These are phyloP conservation scores for Prionailurus bengalensis DNA, from an alignment of 2,113 vertebrate genomes.

Conservation along the genomic window DNA sequence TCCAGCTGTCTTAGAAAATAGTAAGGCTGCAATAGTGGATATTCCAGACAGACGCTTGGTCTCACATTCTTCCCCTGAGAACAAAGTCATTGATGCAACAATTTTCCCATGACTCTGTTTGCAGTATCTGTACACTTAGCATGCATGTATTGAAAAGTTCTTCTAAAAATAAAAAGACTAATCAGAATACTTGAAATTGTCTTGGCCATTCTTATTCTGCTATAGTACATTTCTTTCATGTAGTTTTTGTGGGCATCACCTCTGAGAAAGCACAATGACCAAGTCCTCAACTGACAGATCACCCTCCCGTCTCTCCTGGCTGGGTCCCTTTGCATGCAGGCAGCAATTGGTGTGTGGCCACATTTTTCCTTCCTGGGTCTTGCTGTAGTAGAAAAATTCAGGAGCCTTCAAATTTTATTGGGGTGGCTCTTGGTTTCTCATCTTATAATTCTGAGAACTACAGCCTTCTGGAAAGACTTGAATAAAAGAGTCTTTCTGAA, in stretches of 20 bases:
- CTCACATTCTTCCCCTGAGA: not conserved
- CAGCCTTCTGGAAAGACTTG: not conserved
- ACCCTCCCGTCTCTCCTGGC: not conserved
- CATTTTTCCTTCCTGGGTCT: not conserved
- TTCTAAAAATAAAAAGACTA: not conserved
- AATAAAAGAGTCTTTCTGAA: conserved; percentile 3
- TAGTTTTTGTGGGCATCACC: not conserved
- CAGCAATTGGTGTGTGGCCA: accelerated
- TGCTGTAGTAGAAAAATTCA: not conserved
- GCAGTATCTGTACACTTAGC: not conserved
- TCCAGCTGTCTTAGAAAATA: not conserved
- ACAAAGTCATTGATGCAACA: not conserved
- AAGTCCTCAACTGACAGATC: not conserved
- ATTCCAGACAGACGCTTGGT: not conserved
- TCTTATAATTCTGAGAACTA: not conserved
- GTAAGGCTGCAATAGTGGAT: not conserved
- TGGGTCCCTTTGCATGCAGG: not conserved
- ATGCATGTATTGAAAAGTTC: not conserved
- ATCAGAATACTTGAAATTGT: not conserved
- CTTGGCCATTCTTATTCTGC: not conserved
- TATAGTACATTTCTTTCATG: not conserved
- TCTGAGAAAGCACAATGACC: not conserved
- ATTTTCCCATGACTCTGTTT: not conserved
- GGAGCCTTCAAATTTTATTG: not conserved
- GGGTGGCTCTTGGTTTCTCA: not conserved